Percentiles rank a stretch among this genome's conserved stretches.
phyloP scores from a whole-genome alignment of 2,113 vertebrate species.

The Mastomys coucha region DNA sequence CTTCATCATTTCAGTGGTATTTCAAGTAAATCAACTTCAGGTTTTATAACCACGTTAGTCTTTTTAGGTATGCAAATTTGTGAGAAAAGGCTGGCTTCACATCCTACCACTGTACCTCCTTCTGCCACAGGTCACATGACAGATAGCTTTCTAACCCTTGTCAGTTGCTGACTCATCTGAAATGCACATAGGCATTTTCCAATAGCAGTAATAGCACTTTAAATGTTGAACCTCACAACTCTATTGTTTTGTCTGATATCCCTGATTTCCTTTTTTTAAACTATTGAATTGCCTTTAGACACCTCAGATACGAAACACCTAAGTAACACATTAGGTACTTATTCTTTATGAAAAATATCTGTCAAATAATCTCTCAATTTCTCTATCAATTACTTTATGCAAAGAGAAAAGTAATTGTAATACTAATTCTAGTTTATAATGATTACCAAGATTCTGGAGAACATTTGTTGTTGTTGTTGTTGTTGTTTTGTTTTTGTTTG shows the following conservation, averaged over 20 bases:
- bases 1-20: not conserved
- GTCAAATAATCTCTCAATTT: not conserved
- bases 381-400: not conserved
- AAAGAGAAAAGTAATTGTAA: not conserved
- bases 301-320: rapidly evolving
- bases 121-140: not conserved
- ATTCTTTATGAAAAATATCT: not conserved
- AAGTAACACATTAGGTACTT: not conserved
- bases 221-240: not conserved
- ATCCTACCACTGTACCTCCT: not conserved
- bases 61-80: not conserved
- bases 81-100: not conserved
- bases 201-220: not conserved
- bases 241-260: not conserved
- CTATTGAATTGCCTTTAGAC: not conserved
- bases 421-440: not conserved
- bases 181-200: not conserved
- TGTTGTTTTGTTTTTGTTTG: too few species aligned
- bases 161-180: not conserved
- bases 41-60: not conserved
- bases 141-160: not conserved
- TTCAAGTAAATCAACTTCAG: slow-evolving; percentile 31
- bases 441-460: rapidly evolving
- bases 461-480: too few species aligned
- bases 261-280: not conserved